These are phyloP conservation scores for Oscheius sp. DNA, from an alignment of 2,888 invertebrate species.

Conservation along the genomic window DNA sequence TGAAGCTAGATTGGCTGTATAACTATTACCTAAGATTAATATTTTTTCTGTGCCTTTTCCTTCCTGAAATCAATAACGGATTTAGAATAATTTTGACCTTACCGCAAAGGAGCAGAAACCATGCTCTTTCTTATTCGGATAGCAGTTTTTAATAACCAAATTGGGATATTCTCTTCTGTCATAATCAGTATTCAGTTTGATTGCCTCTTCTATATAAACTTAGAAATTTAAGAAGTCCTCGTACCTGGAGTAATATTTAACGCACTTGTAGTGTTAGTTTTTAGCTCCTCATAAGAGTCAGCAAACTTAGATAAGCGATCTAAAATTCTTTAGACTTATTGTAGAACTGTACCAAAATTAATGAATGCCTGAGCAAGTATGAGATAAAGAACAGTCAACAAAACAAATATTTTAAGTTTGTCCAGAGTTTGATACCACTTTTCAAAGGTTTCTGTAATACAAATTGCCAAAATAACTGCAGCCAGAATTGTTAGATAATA, in stretches of 20 bases:
- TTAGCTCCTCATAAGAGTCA: background rate
- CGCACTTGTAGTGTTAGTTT: background rate
- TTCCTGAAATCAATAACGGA: background rate
- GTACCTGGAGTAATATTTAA: background rate
- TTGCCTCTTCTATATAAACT: conserved; percentile 33
- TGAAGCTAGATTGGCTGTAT: conserved; percentile 36
- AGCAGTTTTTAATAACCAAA: conserved; percentile 37
- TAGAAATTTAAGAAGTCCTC: background rate
- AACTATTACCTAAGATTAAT: conserved; percentile 44
- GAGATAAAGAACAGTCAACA: conserved; percentile 34
- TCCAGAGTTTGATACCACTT: conserved; percentile 40
- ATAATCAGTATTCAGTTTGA: conserved; percentile 38
- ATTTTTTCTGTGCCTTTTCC: conserved; percentile 34
- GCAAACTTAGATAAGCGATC: background rate
- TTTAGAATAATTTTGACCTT: background rate
- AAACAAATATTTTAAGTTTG: background rate
- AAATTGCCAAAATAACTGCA: conserved; percentile 28
- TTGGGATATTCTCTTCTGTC: conserved; percentile 40
- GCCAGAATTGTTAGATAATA: conserved; percentile 32
- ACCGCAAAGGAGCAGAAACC: conserved; percentile 43
- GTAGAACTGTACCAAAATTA: background rate
- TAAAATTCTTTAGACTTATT: background rate
- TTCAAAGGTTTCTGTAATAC: conserved; percentile 37
- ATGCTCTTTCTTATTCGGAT: conserved; percentile 42
- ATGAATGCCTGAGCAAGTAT: background rate